Evolutionary conservation across 2,888 invertebrate genomes (phyloP), one percentile per base, ranked within the genome.

Genomic region (Dynastes maya): DNA sequence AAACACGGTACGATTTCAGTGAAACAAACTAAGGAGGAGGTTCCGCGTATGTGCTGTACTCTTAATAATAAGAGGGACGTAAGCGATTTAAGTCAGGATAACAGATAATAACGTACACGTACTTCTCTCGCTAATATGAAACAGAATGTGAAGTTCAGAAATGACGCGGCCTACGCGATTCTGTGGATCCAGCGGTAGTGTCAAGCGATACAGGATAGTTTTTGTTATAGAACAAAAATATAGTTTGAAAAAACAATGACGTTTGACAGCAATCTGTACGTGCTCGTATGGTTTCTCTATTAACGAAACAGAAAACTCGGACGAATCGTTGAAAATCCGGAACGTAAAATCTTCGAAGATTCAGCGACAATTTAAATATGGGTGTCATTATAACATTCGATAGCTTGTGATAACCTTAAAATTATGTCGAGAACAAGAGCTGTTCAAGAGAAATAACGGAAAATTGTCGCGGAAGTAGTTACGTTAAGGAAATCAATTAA

Each of bases 121-220:
- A 72, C 58, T 40, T 61, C 72, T 72, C 72, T 61, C 45, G 32
- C 22, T 49, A 51, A 37, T 37, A 79, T 37, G 55, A 70, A 61
- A 75, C 75, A 53, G 58, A 58, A 58, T 65, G 75, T 79, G 22
- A 65, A 45, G 45, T 61, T 70, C 53, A 76, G 75, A 64, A 80
- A 63, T 27, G 58, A 64, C 11, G 49, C 72, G 45, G 45, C 40
- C 64, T 29, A 75, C 71, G 61, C 63, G 61, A 77, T 64, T 55
- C 51, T 40, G 55, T 61, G 63, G 63, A 64, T 64, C 37, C n/a
- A 37, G 32, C 40, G 63, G 70, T 27, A 55, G 65, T 75, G 68
- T 72, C 16, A 88, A 88, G 78, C 84, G 88, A 64, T 88, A 87
- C 82, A 89, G 89, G 88, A 89, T 83, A 88, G 88, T 84, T 88